phyloP scores from a whole-genome alignment of 2,113 vertebrate species.

The Origma solitaria region DNA sequence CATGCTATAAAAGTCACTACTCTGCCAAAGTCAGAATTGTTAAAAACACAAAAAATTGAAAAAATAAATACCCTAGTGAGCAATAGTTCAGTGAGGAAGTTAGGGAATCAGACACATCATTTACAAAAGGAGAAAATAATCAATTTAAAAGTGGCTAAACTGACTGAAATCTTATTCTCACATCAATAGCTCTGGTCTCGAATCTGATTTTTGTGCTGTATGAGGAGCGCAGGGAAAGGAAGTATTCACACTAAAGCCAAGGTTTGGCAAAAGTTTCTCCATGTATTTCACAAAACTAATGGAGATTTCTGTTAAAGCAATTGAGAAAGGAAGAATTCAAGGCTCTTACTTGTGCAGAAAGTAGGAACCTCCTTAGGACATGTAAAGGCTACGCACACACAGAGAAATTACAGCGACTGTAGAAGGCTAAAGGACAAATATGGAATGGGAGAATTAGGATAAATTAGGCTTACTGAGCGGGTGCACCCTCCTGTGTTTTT shows the following conservation, averaged over 20 bases:
- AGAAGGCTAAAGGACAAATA: not conserved
- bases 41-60: not conserved
- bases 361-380: not conserved
- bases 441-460: not conserved
- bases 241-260: not conserved
- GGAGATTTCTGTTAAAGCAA: not conserved
- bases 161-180: not conserved
- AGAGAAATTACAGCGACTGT: rapidly evolving
- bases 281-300: not conserved
- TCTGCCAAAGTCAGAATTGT: not conserved
- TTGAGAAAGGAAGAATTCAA: not conserved
- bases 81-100: not conserved
- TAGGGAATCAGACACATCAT: not conserved
- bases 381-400: rapidly evolving
- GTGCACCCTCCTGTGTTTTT: not conserved
- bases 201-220: not conserved
- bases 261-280: not conserved
- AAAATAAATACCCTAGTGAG: not conserved
- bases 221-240: not conserved
- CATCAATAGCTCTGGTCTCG: rapidly evolving
- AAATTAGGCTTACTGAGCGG: not conserved
- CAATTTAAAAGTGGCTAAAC: not conserved
- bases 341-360: not conserved
- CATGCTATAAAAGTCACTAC: not conserved
- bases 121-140: not conserved